phyloP scores from a whole-genome alignment of 2,113 vertebrate genomes.

The Mustela nigripes region DNA sequence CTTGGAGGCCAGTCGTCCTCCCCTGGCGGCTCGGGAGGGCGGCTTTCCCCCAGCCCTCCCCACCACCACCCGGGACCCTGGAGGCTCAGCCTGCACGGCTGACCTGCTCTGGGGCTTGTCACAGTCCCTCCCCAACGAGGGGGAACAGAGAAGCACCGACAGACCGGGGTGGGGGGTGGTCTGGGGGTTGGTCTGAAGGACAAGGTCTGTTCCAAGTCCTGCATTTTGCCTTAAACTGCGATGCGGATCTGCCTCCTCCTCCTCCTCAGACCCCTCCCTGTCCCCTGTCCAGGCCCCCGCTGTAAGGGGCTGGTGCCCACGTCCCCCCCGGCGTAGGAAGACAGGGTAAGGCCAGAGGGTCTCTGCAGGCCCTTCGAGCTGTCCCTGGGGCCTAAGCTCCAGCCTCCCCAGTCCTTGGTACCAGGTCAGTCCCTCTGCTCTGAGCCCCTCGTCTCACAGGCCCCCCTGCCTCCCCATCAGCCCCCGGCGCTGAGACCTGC shows the following conservation, averaged over 20 bases:
- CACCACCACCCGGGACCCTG: fast-evolving
- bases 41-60: neutral
- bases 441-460: neutral
- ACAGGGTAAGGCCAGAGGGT: neutral
- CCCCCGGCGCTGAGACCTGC: neutral
- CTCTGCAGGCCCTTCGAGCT: neutral
- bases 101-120: neutral
- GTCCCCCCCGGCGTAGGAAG: neutral
- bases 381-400: neutral
- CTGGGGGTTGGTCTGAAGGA: too few species aligned
- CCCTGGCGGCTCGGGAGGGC: neutral
- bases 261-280: fast-evolving
- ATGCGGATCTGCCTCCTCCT: neutral
- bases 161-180: too few species aligned
- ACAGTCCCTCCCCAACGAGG: too few species aligned
- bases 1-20: neutral
- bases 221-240: neutral
- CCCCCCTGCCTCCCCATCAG: too few species aligned
- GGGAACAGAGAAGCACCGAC: neutral
- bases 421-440: neutral
- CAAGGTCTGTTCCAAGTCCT: neutral
- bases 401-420: neutral
- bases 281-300: neutral
- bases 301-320: neutral
- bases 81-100: neutral